A percentile compares a stretch with the other conserved stretches of the same genome.
These are phyloP conservation scores for Tragelaphus buxtoni DNA, from an alignment of 2,113 vertebrate species.

Conservation along the genomic window DNA sequence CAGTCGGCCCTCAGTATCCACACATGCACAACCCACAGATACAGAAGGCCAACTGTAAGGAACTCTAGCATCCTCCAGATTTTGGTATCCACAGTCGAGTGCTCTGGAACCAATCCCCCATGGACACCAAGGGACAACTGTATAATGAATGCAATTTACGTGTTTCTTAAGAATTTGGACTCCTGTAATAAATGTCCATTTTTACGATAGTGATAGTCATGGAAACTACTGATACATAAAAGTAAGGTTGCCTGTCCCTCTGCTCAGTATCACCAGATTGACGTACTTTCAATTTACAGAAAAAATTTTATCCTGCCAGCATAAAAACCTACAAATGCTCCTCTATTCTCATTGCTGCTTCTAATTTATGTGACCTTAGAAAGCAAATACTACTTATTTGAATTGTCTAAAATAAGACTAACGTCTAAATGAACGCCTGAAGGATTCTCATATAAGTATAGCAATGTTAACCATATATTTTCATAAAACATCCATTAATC, in stretches of 20 bases:
- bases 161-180: neutral
- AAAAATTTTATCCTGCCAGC: neutral
- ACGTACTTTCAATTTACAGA: slow-evolving; percentile 2
- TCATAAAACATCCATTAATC: neutral
- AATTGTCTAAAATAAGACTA: slow-evolving; percentile 30
- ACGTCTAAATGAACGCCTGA: slow-evolving; percentile 14
- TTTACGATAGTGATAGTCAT: neutral
- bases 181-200: neutral
- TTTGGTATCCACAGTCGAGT: neutral
- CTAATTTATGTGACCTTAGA: neutral
- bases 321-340: slow-evolving; percentile 9
- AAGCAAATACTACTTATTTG: slow-evolving; percentile 14
- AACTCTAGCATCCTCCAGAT: neutral
- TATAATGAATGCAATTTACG: neutral
- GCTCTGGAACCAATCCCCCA: neutral
- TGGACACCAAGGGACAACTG: neutral
- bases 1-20: neutral
- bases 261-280: neutral
- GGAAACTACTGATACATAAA: neutral
- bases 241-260: neutral
- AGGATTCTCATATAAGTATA: neutral
- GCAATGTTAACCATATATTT: slow-evolving; percentile 29
- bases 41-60: neutral
- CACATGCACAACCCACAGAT: neutral
- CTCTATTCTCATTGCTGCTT: neutral